Evolutionary conservation across 2,797 vertebrate species (phyloP), one percentile per base, ranked within the genome.

Genomic region (Phrynocephalus forsythii): DNA sequence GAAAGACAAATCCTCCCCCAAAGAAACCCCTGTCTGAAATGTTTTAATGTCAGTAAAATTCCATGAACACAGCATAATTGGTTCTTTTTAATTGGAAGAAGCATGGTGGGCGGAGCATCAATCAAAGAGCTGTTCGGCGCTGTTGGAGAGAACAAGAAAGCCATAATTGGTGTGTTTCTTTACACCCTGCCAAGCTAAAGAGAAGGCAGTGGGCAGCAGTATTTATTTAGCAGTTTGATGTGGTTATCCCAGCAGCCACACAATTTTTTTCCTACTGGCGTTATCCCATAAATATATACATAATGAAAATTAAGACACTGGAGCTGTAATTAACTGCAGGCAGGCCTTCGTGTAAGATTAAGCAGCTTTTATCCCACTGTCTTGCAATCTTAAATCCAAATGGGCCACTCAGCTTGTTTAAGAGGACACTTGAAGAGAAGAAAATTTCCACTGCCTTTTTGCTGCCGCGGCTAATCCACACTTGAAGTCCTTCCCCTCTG

Each of bases 281-380:
- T 90, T 79, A 76, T 69, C 52, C 75, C 71, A 92, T 22, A 86
- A 89, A 48, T 15, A 1, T 86, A 18, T 66, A 26, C 71, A 84
- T 82, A 20, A 86, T 71, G 1, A 50, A 93, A 91, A 91, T 86
- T 85, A 77, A 75, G 20, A 66, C 83, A 85, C 0, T 86, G 38
- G 78, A 84, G 76, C 67, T 82, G 88, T 16, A 85, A 90, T 85
- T 87, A 73, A 16, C 56, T 10, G 28, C 7, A 79, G 15, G 0
- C 52, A 48, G 50, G 66, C 84, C 16, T 79, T 86, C 26, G 44
- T 80, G 18, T 63, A 16, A 82, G 44, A 76, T 71, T 13, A 89
- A 67, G 86, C 48, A 44, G 91, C 83, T 0, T n/a, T 86, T 76
- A 26, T 63, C 79, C 44, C 75, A 87, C 71, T 5, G 0, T n/a